Base-by-base conservation (phyloP, 2,797 vertebrate species). In the Discoglossus pictus region DNA sequence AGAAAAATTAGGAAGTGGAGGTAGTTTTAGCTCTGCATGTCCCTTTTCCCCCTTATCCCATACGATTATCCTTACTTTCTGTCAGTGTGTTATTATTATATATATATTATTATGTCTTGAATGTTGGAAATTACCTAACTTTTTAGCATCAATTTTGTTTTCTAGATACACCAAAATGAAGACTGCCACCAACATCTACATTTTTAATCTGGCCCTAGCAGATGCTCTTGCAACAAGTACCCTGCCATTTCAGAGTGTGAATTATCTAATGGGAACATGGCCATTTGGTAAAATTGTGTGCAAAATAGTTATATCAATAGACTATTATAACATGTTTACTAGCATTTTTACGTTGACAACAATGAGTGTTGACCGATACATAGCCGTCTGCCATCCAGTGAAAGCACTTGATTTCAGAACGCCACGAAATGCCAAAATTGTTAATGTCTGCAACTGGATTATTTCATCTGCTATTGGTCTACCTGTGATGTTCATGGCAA, bases 281-380 rank as follows among this genome's bases (percentile, higher is more conserved):
- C 95, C 96, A 0, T 99, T 99, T 1, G 97, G 97, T 13, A 93
- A 94, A 48, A 78, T 91, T 13, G 85, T 99, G 59, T 99, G 97
- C 84, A 99, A 99, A 85, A 91, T 97, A 2, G 92, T 94, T 58
- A 93, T 98, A 84, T 98, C 97, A 72, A 99, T 99, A 43, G 97
- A 99, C 83, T 99, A 99, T 82, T 99, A 99, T 80, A 99, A 99
- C 76, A 99, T 99, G 97, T 99, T 99, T 85, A 99, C 94, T 67
- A 98, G 96, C 64, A 99, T 99, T 82, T 98, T 99, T 77, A 99
- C 97, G 0, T 92, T 99, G 75, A 98, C 96, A 74, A 99, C 96
- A 55, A 99, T 99, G 97, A 99, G 97, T 24, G 93, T 99, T 3
- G 97, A 99, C 83, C 96, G 97, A 61, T 99, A 99, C 9, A 88